Conservation (phyloP, 2,888 invertebrate genomes). For the Operophtera brumata region DNA sequence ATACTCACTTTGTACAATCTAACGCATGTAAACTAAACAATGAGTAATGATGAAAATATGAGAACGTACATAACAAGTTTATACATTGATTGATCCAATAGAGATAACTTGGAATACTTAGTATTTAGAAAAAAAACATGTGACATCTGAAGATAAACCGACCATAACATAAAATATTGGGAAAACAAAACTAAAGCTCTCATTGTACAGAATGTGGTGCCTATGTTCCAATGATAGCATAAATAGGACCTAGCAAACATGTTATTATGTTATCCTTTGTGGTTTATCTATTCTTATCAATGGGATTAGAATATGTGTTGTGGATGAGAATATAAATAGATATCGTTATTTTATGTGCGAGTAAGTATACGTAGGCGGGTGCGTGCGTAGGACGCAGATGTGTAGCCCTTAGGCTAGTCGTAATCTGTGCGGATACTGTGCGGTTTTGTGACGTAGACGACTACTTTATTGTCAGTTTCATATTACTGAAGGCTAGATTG, state of each 20-base stretch:
- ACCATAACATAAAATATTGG: too few relatives aligned
- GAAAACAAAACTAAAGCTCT: too few relatives aligned
- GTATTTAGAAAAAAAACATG: too few relatives aligned
- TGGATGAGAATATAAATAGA: neutral
- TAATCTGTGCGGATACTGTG: neutral
- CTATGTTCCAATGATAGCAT: neutral
- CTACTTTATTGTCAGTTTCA: neutral
- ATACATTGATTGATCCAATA: too few relatives aligned
- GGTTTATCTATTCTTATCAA: neutral
- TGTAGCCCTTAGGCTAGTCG: neutral
- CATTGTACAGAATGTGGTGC: too few relatives aligned
- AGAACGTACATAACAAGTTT: too few relatives aligned
- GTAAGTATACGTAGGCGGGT: neutral
- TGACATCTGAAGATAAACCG: too few relatives aligned
- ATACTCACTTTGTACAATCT: too few relatives aligned
- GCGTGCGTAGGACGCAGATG: neutral
- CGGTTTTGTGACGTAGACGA: neutral
- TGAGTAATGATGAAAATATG: too few relatives aligned
- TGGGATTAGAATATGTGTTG: neutral
- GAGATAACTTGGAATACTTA: too few relatives aligned
- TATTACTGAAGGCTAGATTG: neutral
- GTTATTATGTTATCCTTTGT: neutral
- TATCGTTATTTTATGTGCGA: neutral
- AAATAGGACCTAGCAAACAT: neutral
- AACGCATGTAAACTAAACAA: too few relatives aligned